Percentiles rank a stretch among this genome's conserved stretches.
Evolutionary conservation across 2,113 vertebrate species (phyloP).

Genomic region (Alectura lathami): DNA sequence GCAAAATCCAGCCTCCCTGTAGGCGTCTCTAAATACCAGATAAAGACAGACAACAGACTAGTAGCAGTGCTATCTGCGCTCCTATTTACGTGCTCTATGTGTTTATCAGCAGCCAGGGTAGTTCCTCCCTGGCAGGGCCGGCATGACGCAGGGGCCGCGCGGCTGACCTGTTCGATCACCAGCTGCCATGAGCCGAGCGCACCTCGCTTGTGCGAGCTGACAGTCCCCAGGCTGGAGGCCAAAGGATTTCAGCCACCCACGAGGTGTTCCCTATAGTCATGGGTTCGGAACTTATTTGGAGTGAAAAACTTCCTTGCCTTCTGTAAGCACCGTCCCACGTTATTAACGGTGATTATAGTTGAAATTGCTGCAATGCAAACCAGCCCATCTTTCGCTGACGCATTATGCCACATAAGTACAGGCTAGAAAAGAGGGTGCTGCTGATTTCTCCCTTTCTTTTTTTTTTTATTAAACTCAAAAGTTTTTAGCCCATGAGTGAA

Average conservation of each 20-base stretch:
- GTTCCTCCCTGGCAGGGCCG: background rate
- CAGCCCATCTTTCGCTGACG: background rate
- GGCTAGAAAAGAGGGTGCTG: background rate
- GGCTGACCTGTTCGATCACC: background rate
- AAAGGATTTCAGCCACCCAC: conserved; percentile 59
- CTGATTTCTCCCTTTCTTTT: background rate
- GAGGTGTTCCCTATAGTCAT: conserved; percentile 39
- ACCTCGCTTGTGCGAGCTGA: conserved; percentile 41
- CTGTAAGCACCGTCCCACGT: rapidly evolving
- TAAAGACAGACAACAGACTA: background rate
- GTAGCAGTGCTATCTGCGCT: background rate
- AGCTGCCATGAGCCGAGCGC: rapidly evolving
- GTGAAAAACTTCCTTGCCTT: background rate
- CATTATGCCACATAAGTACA: background rate
- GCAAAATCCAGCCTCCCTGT: background rate
- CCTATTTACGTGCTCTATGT: rapidly evolving
- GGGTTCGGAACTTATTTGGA: conserved; percentile 2
- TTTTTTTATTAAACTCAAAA: background rate
- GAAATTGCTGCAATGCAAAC: background rate
- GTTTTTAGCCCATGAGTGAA: background rate
- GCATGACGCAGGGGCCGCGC: background rate
- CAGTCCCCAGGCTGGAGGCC: conserved; percentile 17
- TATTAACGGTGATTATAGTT: background rate
- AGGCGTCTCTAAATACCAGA: background rate
- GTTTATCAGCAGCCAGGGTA: background rate